Percentiles rank a stretch among this genome's conserved stretches.
phyloP scores from a whole-genome alignment of 2,888 invertebrate species.

The Nephrotoma guestfalica region DNA sequence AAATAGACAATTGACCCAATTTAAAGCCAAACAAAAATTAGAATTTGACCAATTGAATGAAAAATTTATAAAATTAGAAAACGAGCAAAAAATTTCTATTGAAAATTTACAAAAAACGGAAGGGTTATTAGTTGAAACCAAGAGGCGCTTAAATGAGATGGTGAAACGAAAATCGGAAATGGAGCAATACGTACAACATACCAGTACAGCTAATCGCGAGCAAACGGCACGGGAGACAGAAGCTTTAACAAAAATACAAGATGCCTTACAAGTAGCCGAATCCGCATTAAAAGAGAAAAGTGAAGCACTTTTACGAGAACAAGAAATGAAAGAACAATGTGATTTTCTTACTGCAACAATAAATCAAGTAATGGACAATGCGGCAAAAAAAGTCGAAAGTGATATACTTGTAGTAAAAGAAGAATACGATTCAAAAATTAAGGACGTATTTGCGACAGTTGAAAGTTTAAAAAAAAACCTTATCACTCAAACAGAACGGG shows the following conservation, averaged over 20 bases:
- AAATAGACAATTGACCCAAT: slow-evolving; percentile 13
- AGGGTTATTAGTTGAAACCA: slow-evolving; percentile 19
- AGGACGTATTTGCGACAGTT: slow-evolving; percentile 33
- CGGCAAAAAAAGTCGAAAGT: slow-evolving; percentile 38
- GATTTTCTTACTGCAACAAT: slow-evolving; percentile 37
- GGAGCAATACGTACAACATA: slow-evolving; percentile 30
- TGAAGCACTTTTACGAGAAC: slow-evolving; percentile 36
- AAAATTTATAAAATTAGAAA: slow-evolving; percentile 5
- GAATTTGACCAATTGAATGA: slow-evolving; percentile 14
- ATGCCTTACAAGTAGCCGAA: slow-evolving; percentile 41
- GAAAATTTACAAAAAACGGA: slow-evolving; percentile 17
- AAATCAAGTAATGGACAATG: slow-evolving; percentile 38
- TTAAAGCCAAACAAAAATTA: neutral
- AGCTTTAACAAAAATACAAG: slow-evolving; percentile 39
- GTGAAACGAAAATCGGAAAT: slow-evolving; percentile 22
- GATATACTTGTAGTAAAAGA: slow-evolving; percentile 42
- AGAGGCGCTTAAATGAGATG: slow-evolving; percentile 19
- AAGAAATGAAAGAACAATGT: slow-evolving; percentile 36
- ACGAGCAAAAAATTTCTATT: slow-evolving; percentile 17
- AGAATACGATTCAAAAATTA: slow-evolving; percentile 42
- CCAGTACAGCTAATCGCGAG: slow-evolving; percentile 28
- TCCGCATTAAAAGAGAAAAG: slow-evolving; percentile 41
- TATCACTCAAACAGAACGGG: neutral
- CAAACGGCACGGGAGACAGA: slow-evolving; percentile 33
- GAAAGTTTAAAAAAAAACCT: slow-evolving; percentile 24